A percentile compares a stretch with the other conserved stretches of the same genome.
Evolutionary conservation across 2,888 invertebrate species (phyloP).

Genomic region (Crocallis elinguaria): DNA sequence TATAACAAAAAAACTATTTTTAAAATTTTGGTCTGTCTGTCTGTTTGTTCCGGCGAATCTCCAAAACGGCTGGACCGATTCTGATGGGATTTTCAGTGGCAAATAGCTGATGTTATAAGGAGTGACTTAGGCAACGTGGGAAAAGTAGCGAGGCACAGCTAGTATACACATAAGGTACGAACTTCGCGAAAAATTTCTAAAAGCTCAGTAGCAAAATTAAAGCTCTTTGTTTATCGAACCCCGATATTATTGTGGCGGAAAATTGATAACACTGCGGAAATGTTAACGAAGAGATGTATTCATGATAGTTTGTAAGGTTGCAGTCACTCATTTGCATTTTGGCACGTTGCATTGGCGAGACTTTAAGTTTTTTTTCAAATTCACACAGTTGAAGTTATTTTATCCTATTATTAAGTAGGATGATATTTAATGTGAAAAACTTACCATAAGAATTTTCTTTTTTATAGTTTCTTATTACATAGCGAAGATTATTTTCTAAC

Average conservation of each 20-base stretch:
- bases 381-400: background rate
- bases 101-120: no score
- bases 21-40: no score
- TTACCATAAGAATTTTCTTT: no score
- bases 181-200: background rate
- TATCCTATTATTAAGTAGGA: background rate
- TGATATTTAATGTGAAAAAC: background rate
- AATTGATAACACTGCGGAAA: slow-evolving; percentile 43
- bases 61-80: no score
- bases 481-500: no score
- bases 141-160: no score
- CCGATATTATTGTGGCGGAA: slow-evolving; percentile 27
- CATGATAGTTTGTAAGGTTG: slow-evolving; percentile 52
- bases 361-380: background rate
- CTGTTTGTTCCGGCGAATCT: no score
- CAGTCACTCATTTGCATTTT: slow-evolving; percentile 69
- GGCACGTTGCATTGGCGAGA: slow-evolving; percentile 61
- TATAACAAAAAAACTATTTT: no score
- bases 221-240: background rate
- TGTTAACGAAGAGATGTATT: slow-evolving; percentile 38
- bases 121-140: no score
- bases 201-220: background rate
- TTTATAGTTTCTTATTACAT: no score
- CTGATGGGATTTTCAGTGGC: no score
- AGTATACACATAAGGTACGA: background rate